Evolutionary conservation across 1,140 invertebrate species (phyloP), one percentile per base, ranked within the genome.

Genomic region (Heliconius himera): DNA sequence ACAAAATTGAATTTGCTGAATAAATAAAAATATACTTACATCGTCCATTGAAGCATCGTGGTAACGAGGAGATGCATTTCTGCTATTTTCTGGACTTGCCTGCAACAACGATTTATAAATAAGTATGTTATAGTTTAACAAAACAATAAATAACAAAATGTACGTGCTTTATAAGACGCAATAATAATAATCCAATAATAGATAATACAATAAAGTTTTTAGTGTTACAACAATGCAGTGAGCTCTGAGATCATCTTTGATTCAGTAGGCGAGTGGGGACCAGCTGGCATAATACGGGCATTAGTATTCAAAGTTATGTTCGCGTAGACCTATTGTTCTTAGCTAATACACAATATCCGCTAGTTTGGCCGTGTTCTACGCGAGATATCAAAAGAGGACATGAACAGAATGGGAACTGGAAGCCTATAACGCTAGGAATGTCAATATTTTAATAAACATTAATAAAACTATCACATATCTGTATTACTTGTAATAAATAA

Each of bases 41-140:
- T 94, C 93, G 78, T 94, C 93, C 92, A 93, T 93, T 73, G 93
- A 93, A 73, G 85, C 91, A 90, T 94, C 93, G 77, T 93, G 90
- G 85, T 93, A 94, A 87, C 92, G 88, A 76, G 93, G 93, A 80
- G 93, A 94, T 56, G 90, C 90, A 89, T 93, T 93, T 89, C 93
- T 91, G 87, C 93, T 94, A 86, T 93, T 94, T 88, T 94, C 93
- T 81, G 93, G 93, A 87, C 93, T 94, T 80, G 93, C 93, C 93
- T 94, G 88, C 75, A 93, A 94, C 90, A 93, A 92, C 73, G 74
- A 38, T 29, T 73, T 74, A 38, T 22, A 22, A 41, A 72, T 41
- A 72, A 38, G 36, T 66, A 66, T 6, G 22, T 29, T 66, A 29
- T 11, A 11, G n/a, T 60, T 22, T 60, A 9, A 26, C 41, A 46